Conservation (phyloP, 2,113 vertebrate species). For the Corapipo altera region DNA sequence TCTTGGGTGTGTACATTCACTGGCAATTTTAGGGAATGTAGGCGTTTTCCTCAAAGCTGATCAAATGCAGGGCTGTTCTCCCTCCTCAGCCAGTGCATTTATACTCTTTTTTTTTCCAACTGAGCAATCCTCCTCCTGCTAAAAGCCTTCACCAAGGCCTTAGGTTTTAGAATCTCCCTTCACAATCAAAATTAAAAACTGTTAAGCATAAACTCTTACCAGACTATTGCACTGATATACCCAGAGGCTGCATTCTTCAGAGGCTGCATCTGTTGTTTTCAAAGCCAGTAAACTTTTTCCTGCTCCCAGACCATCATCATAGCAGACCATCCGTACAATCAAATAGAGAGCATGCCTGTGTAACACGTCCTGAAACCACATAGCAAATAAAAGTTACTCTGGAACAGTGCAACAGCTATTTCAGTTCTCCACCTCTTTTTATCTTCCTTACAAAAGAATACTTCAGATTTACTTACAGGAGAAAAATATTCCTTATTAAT, state of each 20-base stretch:
- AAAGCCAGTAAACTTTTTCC: constrained; percentile 92
- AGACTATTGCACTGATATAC: constrained; percentile 94
- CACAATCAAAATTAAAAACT: neutral
- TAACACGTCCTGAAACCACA: constrained; percentile 82
- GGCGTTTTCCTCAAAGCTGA: neutral
- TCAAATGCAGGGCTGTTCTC: neutral
- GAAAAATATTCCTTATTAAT: neutral
- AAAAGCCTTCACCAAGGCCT: neutral
- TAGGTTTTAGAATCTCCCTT: neutral
- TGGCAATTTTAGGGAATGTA: neutral
- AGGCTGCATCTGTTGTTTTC: constrained; percentile 87
- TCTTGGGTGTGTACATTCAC: neutral
- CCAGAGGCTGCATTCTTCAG: constrained; percentile 91
- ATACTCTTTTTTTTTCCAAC: neutral
- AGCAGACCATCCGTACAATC: constrained; percentile 95
- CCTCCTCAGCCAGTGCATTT: neutral
- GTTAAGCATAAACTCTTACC: constrained; percentile 74
- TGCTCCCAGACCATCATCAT: constrained; percentile 92
- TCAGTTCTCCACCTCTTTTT: neutral
- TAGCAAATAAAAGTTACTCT: neutral
- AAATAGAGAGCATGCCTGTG: constrained; percentile 93
- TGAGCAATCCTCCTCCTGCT: neutral
- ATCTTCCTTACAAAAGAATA: neutral
- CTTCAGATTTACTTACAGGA: neutral
- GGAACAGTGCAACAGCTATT: neutral